phyloP scores from a whole-genome alignment of 2,113 vertebrate genomes.

The Lepisosteus osseus region DNA sequence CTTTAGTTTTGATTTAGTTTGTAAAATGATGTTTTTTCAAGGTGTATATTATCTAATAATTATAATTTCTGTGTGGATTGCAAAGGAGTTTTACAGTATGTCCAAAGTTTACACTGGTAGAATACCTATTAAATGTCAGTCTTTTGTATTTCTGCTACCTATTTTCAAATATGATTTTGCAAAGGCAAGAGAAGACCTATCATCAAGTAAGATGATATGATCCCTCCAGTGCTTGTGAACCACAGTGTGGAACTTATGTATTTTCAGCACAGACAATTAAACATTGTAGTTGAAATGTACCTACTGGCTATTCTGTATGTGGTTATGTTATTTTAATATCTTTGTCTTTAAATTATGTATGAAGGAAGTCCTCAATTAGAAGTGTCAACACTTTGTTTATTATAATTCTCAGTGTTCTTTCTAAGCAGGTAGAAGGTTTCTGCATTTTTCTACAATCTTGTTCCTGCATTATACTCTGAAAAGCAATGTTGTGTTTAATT shows the following conservation, averaged over 20 bases:
- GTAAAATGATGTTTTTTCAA: no score
- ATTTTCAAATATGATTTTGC: background rate
- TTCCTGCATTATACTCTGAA: background rate
- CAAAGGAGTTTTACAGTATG: no score
- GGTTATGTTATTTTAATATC: constrained; percentile 21
- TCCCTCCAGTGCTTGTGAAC: constrained; percentile 23
- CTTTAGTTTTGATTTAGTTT: no score
- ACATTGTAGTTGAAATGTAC: constrained; percentile 18
- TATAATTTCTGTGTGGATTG: no score
- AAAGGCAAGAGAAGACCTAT: constrained; percentile 5
- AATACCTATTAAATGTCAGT: no score
- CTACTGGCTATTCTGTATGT: constrained; percentile 24
- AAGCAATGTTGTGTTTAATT: background rate
- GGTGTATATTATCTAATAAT: no score
- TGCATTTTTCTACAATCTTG: background rate
- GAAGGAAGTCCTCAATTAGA: constrained; percentile 23
- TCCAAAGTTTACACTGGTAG: no score
- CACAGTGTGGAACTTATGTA: constrained; percentile 20
- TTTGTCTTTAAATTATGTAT: constrained; percentile 23
- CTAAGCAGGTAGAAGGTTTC: background rate
- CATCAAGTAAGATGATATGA: constrained; percentile 15
- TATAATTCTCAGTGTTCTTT: constrained; percentile 12
- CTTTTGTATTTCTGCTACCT: no score
- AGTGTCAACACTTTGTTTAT: constrained; percentile 28
- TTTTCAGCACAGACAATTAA: constrained; percentile 26